These are phyloP conservation scores for Prionailurus bengalensis DNA, from an alignment of 2,113 vertebrate genomes.

Conservation along the genomic window DNA sequence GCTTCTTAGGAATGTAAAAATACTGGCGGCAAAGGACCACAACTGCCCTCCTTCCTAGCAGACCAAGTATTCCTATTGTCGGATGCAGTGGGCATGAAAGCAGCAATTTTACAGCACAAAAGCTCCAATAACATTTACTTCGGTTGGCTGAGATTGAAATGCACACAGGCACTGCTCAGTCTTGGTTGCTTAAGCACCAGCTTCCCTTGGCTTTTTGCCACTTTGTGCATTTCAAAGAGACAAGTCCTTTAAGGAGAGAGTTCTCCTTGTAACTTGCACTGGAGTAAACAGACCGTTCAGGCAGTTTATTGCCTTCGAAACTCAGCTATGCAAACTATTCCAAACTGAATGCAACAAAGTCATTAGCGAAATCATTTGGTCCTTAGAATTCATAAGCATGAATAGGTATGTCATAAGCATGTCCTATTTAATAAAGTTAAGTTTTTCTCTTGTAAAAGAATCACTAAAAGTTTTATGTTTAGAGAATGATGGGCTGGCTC, in stretches of 20 bases:
- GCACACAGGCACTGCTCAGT: slow-evolving; percentile 88
- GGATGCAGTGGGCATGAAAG: slow-evolving; percentile 93
- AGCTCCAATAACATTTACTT: slow-evolving; percentile 92
- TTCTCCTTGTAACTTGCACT: slow-evolving; percentile 88
- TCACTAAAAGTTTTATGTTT: slow-evolving; percentile 67
- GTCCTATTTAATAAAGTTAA: slow-evolving; percentile 62
- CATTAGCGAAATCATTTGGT: slow-evolving; percentile 88
- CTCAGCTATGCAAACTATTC: slow-evolving; percentile 84
- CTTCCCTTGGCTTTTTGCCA: slow-evolving; percentile 89
- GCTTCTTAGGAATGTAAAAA: slow-evolving; percentile 82
- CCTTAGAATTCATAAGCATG: slow-evolving; percentile 83
- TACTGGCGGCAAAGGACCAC: slow-evolving; percentile 86
- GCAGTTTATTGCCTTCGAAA: slow-evolving; percentile 88
- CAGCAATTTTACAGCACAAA: slow-evolving; percentile 94
- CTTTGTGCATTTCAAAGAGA: slow-evolving; percentile 86
- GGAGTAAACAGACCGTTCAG: slow-evolving; percentile 89
- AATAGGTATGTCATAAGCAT: background rate
- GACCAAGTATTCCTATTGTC: slow-evolving; percentile 90
- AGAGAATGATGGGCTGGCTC: background rate
- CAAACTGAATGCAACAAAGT: slow-evolving; percentile 80
- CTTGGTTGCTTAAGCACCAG: slow-evolving; percentile 90
- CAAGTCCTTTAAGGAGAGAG: slow-evolving; percentile 87
- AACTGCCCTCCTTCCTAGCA: slow-evolving; percentile 79
- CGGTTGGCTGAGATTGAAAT: slow-evolving; percentile 89
- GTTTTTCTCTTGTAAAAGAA: slow-evolving; percentile 68